These are phyloP conservation scores for Melieria picta DNA, from an alignment of 2,888 invertebrate genomes.

Conservation along the genomic window DNA sequence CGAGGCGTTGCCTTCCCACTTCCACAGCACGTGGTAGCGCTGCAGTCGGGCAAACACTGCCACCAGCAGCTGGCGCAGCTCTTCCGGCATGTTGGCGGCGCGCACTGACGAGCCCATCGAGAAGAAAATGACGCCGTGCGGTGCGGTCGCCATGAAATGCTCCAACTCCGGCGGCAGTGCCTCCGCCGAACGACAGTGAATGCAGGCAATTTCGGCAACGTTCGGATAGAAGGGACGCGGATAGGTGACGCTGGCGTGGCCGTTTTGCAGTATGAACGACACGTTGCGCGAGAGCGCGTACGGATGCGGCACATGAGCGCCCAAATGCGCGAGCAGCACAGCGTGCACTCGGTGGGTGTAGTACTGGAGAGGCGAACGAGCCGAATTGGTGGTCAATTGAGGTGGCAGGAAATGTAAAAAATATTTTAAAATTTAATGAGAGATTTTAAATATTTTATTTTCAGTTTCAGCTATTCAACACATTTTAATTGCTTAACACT, in stretches of 20 bases:
- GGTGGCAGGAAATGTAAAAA: neutral
- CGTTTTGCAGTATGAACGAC: constrained; percentile 80
- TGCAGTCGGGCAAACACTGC: constrained; percentile 77
- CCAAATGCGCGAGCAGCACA: constrained; percentile 71
- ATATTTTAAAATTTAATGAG: neutral
- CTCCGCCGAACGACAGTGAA: constrained; percentile 75
- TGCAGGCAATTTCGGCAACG: constrained; percentile 82
- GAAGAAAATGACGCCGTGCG: constrained; percentile 76
- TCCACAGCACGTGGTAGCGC: constrained; percentile 79
- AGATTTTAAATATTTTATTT: too few species aligned
- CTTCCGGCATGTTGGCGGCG: constrained; percentile 78
- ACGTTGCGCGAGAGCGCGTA: constrained; percentile 75
- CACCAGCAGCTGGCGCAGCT: constrained; percentile 74
- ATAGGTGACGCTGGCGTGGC: constrained; percentile 78
- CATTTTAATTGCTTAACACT: too few species aligned
- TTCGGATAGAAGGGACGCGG: constrained; percentile 78
- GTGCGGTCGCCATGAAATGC: constrained; percentile 73
- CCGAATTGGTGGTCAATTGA: too few species aligned
- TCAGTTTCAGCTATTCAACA: too few species aligned
- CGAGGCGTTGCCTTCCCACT: constrained; percentile 70
- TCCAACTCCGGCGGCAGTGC: constrained; percentile 74
- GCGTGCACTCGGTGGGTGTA: constrained; percentile 65
- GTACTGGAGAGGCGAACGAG: constrained; percentile 41
- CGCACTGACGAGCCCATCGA: constrained; percentile 84
- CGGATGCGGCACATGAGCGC: constrained; percentile 70